Evolutionary conservation across 2,888 invertebrate species (phyloP).

Genomic region (Strigamia crassipes): DNA sequence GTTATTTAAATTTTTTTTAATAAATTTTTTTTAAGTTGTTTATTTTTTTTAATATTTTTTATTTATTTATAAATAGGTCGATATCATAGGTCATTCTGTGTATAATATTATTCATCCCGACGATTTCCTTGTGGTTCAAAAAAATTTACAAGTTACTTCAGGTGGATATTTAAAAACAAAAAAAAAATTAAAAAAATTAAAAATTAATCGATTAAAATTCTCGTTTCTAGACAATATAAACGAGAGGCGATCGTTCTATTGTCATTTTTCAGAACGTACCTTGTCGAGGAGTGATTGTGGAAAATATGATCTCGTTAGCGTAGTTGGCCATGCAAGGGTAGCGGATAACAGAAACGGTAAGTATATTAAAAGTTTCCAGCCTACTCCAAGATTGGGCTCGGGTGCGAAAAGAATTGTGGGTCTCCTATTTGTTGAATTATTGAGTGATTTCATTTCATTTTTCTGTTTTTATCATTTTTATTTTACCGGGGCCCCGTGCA

Average conservation of each 20-base stretch:
- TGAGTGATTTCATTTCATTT: too few species aligned
- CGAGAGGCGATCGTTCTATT: conserved; percentile 41
- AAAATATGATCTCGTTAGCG: conserved; percentile 43
- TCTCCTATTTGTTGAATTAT: too few species aligned
- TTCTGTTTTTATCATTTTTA: too few species aligned
- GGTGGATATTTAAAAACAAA: conserved; percentile 3
- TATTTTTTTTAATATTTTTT: neutral
- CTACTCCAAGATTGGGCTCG: too few species aligned
- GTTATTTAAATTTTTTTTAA: conserved; percentile 47
- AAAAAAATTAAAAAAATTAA: neutral
- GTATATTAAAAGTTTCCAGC: too few species aligned
- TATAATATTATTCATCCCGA: conserved; percentile 79
- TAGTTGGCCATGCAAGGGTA: conserved; percentile 13
- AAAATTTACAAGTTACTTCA: conserved; percentile 59
- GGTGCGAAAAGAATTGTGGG: too few species aligned
- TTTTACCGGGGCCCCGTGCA: too few species aligned
- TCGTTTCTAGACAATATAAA: conserved; percentile 1
- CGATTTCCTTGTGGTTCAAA: conserved; percentile 74
- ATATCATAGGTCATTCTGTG: conserved; percentile 79
- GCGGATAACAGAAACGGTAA: conserved; percentile 8
- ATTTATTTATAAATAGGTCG: conserved; percentile 68
- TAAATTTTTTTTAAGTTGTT: neutral
- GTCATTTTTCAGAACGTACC: conserved; percentile 29
- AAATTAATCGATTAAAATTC: neutral
- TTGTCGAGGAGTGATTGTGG: conserved; percentile 43